These are phyloP conservation scores for Odontomyia ornata DNA, from an alignment of 2,888 invertebrate genomes.

Conservation along the genomic window DNA sequence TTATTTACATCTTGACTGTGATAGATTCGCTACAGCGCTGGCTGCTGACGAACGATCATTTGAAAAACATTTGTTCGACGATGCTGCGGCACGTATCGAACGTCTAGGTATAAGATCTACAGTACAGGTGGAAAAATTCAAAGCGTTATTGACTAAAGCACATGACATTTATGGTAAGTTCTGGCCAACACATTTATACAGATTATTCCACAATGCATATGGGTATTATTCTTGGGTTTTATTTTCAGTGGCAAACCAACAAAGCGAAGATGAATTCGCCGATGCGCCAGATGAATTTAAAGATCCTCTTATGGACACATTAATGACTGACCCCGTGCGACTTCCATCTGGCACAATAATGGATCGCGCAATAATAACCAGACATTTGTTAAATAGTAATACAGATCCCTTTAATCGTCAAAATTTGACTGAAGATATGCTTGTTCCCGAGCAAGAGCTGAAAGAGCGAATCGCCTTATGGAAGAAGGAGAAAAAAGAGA, in stretches of 20 bases:
- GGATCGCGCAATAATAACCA: slow-evolving; percentile 92
- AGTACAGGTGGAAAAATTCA: slow-evolving; percentile 86
- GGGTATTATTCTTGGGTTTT: slow-evolving; percentile 15
- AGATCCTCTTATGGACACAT: slow-evolving; percentile 96
- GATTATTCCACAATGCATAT: background rate
- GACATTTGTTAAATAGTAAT: slow-evolving; percentile 93
- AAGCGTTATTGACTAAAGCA: slow-evolving; percentile 78
- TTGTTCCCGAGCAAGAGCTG: slow-evolving; percentile 86
- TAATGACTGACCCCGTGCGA: slow-evolving; percentile 95
- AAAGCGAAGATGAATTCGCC: slow-evolving; percentile 90
- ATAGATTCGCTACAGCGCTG: slow-evolving; percentile 88
- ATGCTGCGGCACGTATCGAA: slow-evolving; percentile 84
- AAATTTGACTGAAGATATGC: slow-evolving; percentile 91
- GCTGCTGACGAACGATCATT: slow-evolving; percentile 98
- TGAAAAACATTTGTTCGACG: slow-evolving; percentile 89
- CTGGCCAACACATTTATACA: background rate
- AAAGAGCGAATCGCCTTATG: slow-evolving; percentile 87
- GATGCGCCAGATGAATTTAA: slow-evolving; percentile 97
- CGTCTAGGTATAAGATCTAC: slow-evolving; percentile 84
- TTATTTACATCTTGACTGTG: slow-evolving; percentile 94
- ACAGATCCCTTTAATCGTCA: slow-evolving; percentile 99
- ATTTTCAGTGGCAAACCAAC: slow-evolving; percentile 75
- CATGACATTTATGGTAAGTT: slow-evolving; percentile 74
- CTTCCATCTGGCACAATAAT: slow-evolving; percentile 92
- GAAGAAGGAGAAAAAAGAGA: slow-evolving; percentile 77